Percentiles rank a stretch among this genome's conserved stretches.
Evolutionary conservation across 2,113 vertebrate genomes (phyloP).

Genomic region (Oryzias celebensis): DNA sequence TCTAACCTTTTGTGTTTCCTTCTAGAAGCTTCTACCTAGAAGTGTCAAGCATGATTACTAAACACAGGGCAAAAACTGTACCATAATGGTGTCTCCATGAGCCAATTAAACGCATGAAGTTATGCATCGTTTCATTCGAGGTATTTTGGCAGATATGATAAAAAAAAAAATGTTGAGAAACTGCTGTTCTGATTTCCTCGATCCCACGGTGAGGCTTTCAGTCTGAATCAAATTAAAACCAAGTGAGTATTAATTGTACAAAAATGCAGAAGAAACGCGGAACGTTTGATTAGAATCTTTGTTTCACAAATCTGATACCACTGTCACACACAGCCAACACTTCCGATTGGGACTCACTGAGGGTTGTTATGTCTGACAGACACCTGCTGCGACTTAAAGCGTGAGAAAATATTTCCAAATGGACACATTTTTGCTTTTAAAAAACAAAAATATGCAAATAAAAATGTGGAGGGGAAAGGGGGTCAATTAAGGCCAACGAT

Average conservation of each 20-base stretch:
- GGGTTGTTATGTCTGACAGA: neutral
- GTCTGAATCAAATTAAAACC: neutral
- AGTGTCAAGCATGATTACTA: neutral
- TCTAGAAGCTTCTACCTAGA: neutral
- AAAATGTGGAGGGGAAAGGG: no score
- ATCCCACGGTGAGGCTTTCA: slow-evolving; percentile 7
- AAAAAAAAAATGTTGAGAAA: neutral
- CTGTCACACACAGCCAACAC: neutral
- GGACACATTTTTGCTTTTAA: neutral
- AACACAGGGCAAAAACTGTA: neutral
- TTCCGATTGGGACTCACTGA: neutral
- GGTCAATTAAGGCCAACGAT: no score
- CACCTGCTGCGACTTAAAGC: neutral
- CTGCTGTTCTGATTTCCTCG: neutral
- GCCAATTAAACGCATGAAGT: slow-evolving; percentile 39
- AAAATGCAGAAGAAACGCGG: neutral
- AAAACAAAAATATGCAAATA: slow-evolving; percentile 19
- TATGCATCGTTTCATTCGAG: slow-evolving; percentile 33
- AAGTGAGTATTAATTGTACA: slow-evolving; percentile 3
- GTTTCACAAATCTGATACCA: no score
- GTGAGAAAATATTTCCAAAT: neutral
- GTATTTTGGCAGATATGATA: slow-evolving; percentile 18
- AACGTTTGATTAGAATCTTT: neutral
- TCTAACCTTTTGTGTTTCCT: neutral
- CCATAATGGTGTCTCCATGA: slow-evolving; percentile 8